phyloP scores from a whole-genome alignment of 1,140 invertebrate genomes.

The roundworm (Caenorhabditis elegans) region DNA sequence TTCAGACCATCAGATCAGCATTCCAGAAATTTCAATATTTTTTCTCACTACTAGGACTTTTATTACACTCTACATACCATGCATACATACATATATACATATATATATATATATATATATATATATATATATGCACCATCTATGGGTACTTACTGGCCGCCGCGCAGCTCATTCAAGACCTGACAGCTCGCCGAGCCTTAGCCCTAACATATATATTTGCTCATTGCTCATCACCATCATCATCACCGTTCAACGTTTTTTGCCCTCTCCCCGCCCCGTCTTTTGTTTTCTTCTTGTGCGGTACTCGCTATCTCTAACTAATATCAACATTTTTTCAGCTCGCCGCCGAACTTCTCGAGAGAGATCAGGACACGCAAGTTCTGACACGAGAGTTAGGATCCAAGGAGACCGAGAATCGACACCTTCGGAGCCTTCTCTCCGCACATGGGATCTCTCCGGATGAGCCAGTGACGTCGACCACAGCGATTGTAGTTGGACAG shows the following conservation, averaged over 20 bases:
- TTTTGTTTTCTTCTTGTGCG: too few species aligned
- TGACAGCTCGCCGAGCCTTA: neutral
- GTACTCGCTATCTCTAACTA: neutral
- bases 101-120: too few species aligned
- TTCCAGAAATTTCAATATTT: too few species aligned
- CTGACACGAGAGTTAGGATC: neutral
- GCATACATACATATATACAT: too few species aligned
- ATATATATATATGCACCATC: too few species aligned
- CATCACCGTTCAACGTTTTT: too few species aligned
- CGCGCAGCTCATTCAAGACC: neutral
- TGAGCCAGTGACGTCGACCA: slow-evolving; percentile 2
- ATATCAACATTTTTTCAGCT: neutral
- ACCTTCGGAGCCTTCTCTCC: neutral
- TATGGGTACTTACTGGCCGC: too few species aligned
- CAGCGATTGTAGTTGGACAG: neutral
- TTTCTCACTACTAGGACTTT: too few species aligned
- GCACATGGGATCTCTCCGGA: slow-evolving; percentile 7
- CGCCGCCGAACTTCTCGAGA: neutral
- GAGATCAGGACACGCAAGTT: neutral
- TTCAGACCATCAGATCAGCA: too few species aligned
- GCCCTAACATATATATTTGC: neutral
- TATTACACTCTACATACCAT: too few species aligned
- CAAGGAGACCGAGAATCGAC: neutral
- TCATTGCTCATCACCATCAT: neutral
- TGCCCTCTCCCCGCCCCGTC: too few species aligned